Conservation (phyloP, 2,797 vertebrate species). For the Steatocranus sp. region DNA sequence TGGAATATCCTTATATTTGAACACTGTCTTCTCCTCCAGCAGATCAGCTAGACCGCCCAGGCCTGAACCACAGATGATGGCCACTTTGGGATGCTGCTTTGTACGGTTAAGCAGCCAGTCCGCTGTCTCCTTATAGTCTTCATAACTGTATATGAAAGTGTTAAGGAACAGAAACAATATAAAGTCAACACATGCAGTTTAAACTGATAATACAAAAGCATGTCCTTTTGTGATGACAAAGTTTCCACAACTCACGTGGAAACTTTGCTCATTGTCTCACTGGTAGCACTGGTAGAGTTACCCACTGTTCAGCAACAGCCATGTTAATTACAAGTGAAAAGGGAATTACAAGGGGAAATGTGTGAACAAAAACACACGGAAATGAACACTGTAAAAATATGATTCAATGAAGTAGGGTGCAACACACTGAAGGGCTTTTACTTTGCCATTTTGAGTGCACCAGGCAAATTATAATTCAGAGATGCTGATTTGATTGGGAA, state of each 20-base stretch:
- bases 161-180: neutral
- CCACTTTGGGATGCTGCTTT: conserved; percentile 64
- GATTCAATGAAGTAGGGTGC: neutral
- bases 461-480: neutral
- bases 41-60: conserved; percentile 71
- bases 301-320: neutral
- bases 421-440: neutral
- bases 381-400: neutral
- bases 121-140: conserved; percentile 71
- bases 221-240: neutral
- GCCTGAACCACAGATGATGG: conserved; percentile 80
- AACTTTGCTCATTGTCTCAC: neutral
- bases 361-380: neutral
- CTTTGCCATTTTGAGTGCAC: neutral
- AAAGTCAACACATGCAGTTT: accelerated
- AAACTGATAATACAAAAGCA: neutral
- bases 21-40: conserved; percentile 44
- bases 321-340: accelerated
- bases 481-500: conserved; percentile 4
- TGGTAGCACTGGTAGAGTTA: neutral
- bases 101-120: conserved; percentile 68
- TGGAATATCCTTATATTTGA: conserved; percentile 71
- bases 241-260: neutral
- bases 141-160: conserved; percentile 61
- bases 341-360: neutral